Evolutionary conservation across 2,797 vertebrate genomes (phyloP).

Genomic region (Morus bassanus): DNA sequence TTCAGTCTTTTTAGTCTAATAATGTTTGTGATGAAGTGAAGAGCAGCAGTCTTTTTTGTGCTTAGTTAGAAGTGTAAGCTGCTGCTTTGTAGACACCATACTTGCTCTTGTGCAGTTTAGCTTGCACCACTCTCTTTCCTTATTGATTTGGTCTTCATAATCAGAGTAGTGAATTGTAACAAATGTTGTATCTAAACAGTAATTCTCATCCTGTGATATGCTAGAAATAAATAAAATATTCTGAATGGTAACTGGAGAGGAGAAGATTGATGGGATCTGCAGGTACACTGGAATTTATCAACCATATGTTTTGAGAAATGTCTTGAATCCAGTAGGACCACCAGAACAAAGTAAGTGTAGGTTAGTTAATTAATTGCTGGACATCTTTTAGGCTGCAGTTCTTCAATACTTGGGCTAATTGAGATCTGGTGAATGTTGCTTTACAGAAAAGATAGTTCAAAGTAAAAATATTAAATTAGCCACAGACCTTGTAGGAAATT

Average conservation of each 20-base stretch:
- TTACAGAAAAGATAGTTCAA: background rate
- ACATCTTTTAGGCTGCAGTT: background rate
- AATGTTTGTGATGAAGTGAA: background rate
- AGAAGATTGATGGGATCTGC: background rate
- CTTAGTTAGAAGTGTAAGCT: background rate
- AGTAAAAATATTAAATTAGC: slow-evolving; percentile 8
- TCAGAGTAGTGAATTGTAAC: background rate
- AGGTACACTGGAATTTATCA: background rate
- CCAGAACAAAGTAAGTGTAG: background rate
- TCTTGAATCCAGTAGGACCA: background rate
- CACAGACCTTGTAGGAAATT: background rate
- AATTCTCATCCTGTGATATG: background rate
- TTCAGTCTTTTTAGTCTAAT: background rate
- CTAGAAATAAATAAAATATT: background rate
- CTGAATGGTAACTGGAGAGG: background rate
- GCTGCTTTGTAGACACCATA: background rate
- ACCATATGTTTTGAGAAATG: background rate
- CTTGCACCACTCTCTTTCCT: background rate
- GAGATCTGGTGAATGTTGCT: background rate
- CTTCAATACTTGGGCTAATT: background rate
- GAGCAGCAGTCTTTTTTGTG: background rate
- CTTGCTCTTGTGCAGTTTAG: background rate
- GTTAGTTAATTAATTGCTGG: background rate
- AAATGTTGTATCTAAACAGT: background rate
- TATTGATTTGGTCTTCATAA: background rate